phyloP scores from a whole-genome alignment of 2,113 vertebrate species.

The Clarias magur region DNA sequence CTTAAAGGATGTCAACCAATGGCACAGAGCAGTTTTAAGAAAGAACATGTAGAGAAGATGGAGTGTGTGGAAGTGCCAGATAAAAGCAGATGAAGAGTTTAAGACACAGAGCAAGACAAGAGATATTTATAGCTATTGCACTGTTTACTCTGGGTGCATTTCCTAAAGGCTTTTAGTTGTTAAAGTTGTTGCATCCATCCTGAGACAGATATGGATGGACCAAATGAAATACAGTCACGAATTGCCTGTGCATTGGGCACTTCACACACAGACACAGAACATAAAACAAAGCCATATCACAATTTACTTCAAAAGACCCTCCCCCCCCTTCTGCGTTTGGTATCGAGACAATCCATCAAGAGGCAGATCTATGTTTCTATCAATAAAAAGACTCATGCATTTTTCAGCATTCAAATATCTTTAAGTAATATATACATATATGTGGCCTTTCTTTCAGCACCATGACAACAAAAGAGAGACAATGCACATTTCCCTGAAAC shows the following conservation, averaged over 20 bases:
- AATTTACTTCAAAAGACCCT: constrained; percentile 52
- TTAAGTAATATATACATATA: constrained; percentile 57
- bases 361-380: constrained; percentile 63
- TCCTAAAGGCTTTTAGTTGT: constrained; percentile 9
- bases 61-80: no score
- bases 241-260: constrained; percentile 28
- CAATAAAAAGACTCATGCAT: constrained; percentile 70
- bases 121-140: constrained; percentile 10
- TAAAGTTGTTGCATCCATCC: constrained; percentile 7
- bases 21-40: no score
- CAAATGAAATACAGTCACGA: constrained; percentile 13
- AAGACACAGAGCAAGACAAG: not conserved
- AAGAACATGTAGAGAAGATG: no score
- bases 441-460: constrained; percentile 59
- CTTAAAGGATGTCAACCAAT: no score
- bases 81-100: no score
- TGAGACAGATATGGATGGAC: not conserved
- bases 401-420: constrained; percentile 75
- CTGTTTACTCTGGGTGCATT: constrained; percentile 18
- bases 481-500: constrained; percentile 30
- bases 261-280: constrained; percentile 11
- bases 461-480: constrained; percentile 66
- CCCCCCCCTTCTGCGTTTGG: constrained; percentile 35
- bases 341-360: constrained; percentile 65
- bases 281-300: constrained; percentile 55